phyloP scores from a whole-genome alignment of 2,888 invertebrate genomes.

The Argyra leucocephala region DNA sequence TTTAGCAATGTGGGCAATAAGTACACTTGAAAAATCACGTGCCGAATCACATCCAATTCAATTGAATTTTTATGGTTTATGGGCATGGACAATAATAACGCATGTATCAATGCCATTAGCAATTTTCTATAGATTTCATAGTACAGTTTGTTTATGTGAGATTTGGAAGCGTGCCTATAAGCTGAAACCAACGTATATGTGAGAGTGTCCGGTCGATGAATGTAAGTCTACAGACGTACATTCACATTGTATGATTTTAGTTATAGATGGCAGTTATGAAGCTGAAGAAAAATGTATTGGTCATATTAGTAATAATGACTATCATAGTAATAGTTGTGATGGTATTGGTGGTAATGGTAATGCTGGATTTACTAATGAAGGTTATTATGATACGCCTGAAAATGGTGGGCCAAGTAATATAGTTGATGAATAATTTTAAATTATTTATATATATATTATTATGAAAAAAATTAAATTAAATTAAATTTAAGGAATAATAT shows the following conservation, averaged over 20 bases:
- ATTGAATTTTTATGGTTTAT: constrained; percentile 80
- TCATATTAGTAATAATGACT: background rate
- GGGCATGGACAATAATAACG: constrained; percentile 94
- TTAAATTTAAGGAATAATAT: background rate
- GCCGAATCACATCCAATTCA: constrained; percentile 88
- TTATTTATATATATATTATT: too few species aligned
- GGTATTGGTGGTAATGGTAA: background rate
- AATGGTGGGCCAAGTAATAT: constrained; percentile 3
- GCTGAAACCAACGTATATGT: constrained; percentile 78
- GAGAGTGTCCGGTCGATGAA: constrained; percentile 42
- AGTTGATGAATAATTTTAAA: background rate
- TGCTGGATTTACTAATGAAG: background rate
- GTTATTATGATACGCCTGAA: background rate
- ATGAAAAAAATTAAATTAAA: background rate
- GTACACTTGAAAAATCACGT: constrained; percentile 81
- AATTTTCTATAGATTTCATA: constrained; percentile 90
- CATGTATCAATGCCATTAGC: constrained; percentile 88
- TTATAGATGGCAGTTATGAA: background rate
- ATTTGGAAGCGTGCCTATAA: constrained; percentile 95
- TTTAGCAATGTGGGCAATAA: constrained; percentile 89
- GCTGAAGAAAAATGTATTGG: background rate
- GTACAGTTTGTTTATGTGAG: constrained; percentile 89
- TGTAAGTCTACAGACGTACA: background rate
- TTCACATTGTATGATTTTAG: constrained; percentile 7
- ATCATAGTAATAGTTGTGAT: background rate